Conservation (phyloP, 2,797 vertebrate genomes). For the Morus bassanus region DNA sequence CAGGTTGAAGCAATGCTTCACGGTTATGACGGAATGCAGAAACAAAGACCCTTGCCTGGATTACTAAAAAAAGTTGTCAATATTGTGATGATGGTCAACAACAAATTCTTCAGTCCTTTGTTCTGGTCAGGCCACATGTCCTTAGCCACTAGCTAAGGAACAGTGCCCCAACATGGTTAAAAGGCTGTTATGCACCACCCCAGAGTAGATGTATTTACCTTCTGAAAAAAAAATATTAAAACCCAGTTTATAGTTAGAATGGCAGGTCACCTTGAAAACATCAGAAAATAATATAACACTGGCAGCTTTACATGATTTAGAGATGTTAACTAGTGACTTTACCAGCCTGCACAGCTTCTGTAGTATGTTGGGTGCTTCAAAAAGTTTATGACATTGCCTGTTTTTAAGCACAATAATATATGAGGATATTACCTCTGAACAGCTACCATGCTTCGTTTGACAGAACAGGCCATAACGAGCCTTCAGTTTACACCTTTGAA, state of each 20-base stretch:
- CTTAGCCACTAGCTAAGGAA: neutral
- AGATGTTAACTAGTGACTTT: slow-evolving; percentile 17
- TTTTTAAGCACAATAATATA: slow-evolving; percentile 48
- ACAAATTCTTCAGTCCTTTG: neutral
- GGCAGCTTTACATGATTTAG: slow-evolving; percentile 22
- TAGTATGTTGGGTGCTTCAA: slow-evolving; percentile 4
- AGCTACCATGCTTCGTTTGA: slow-evolving; percentile 35
- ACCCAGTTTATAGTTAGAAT: neutral
- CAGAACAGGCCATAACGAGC: slow-evolving; percentile 14
- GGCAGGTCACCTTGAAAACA: slow-evolving; percentile 20
- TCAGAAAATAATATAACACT: neutral
- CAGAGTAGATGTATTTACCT: neutral
- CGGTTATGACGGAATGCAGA: accelerated
- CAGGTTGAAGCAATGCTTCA: neutral
- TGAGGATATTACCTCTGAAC: slow-evolving; percentile 25
- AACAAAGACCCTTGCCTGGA: neutral
- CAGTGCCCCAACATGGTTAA: neutral
- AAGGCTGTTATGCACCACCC: neutral
- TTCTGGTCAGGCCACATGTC: neutral
- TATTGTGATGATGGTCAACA: neutral
- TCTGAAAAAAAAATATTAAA: neutral
- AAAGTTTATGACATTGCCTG: slow-evolving; percentile 30
- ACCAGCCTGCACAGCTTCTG: neutral
- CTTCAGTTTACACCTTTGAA: slow-evolving; percentile 25
- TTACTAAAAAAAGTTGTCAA: neutral